Conservation (phyloP, 2,113 vertebrate species). For the Nerophis ophidion region DNA sequence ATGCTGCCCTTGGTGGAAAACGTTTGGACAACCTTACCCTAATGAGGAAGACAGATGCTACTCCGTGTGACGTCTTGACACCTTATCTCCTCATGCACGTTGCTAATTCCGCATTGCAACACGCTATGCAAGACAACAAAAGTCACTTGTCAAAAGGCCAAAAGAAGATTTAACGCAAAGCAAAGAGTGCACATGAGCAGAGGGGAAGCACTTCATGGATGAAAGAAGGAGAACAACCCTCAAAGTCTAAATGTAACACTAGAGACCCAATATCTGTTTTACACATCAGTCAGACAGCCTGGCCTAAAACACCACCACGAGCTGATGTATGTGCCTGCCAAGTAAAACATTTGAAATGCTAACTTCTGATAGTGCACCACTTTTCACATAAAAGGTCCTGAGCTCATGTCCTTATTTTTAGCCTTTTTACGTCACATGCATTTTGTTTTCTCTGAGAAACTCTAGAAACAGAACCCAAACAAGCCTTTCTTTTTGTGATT, state of each 20-base stretch:
- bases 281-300: constrained; percentile 41
- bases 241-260: constrained; percentile 5
- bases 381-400: constrained; percentile 14
- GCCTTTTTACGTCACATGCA: constrained; percentile 10
- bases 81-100: too few species aligned
- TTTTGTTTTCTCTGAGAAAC: constrained; percentile 26
- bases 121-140: background rate
- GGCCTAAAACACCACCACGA: constrained; percentile 24
- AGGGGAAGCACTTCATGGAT: constrained; percentile 20
- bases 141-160: background rate
- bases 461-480: background rate
- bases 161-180: background rate
- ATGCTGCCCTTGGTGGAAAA: too few species aligned
- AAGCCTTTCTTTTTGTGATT: too few species aligned
- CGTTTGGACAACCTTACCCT: too few species aligned
- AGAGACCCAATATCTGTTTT: constrained; percentile 46
- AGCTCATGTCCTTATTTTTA: constrained; percentile 17
- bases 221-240: constrained; percentile 25
- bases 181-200: background rate
- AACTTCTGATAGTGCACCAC: constrained; percentile 20
- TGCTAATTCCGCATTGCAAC: background rate
- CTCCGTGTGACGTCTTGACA: too few species aligned
- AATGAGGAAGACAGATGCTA: too few species aligned
- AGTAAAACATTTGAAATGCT: constrained; percentile 38
- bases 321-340: constrained; percentile 34